A percentile compares a stretch with the other conserved stretches of the same genome.
These are phyloP conservation scores for Anadara kagoshimensis DNA, from an alignment of 1,140 invertebrate species.

Conservation along the genomic window DNA sequence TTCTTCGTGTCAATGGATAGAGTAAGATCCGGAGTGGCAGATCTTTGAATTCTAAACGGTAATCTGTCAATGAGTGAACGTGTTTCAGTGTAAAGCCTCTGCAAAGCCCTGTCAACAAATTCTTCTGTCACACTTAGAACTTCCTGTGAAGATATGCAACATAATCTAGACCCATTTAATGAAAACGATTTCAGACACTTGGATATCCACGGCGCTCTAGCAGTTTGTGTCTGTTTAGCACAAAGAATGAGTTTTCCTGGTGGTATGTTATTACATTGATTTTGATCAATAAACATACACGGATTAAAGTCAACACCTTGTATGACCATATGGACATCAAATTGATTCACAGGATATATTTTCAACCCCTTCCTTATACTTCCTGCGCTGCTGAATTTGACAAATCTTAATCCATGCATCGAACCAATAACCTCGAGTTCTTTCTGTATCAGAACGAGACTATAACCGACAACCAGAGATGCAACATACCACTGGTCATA, in stretches of 20 bases:
- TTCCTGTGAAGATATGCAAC: conserved; percentile 47
- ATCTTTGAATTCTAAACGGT: conserved; percentile 56
- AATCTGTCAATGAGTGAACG: conserved; percentile 55
- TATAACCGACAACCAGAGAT: conserved; percentile 56
- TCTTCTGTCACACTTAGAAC: conserved; percentile 37
- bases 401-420: conserved; percentile 40
- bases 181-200: conserved; percentile 25
- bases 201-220: conserved; percentile 7
- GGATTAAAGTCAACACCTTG: conserved; percentile 42
- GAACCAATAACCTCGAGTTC: conserved; percentile 42
- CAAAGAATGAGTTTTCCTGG: conserved; percentile 46
- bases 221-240: conserved; percentile 18
- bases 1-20: conserved; percentile 55
- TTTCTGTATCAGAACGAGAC: conserved; percentile 49
- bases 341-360: conserved; percentile 45
- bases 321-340: conserved; percentile 57
- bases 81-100: conserved; percentile 52
- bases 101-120: conserved; percentile 51
- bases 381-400: conserved; percentile 49
- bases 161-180: conserved; percentile 6
- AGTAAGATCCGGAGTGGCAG: conserved; percentile 40
- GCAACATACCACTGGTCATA: conserved; percentile 44
- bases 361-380: conserved; percentile 54
- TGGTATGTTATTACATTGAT: conserved; percentile 42
- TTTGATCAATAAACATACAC: conserved; percentile 37